Conservation (phyloP, 2,797 vertebrate genomes). For the Phoeniculus purpureus region DNA sequence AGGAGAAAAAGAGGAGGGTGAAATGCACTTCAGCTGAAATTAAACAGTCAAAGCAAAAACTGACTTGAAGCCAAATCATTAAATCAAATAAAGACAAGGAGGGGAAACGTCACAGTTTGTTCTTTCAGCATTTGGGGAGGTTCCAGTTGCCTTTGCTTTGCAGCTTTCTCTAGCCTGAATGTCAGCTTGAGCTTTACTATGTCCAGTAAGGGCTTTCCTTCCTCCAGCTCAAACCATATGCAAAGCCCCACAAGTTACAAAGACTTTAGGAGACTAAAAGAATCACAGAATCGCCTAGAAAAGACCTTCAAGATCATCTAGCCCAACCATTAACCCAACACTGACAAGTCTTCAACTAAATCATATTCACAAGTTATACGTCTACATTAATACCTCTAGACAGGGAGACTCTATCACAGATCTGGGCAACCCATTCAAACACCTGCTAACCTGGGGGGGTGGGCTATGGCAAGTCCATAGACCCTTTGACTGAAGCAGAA, state of each 20-base stretch:
- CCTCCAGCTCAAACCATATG: not conserved
- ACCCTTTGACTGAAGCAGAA: no score
- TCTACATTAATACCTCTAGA: no score
- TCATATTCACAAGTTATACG: no score
- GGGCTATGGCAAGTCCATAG: no score
- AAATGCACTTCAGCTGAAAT: not conserved
- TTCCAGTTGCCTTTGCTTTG: constrained; percentile 21
- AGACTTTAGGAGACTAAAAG: not conserved
- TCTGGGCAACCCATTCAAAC: no score
- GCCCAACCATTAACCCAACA: no score
- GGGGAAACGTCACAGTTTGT: constrained; percentile 5
- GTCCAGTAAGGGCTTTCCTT: constrained; percentile 6
- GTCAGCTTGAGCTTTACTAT: not conserved
- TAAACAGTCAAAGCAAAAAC: not conserved
- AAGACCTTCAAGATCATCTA: no score
- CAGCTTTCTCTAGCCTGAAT: constrained; percentile 2
- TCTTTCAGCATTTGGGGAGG: constrained; percentile 7
- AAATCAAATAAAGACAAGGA: constrained; percentile 43
- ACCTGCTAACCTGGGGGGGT: no score
- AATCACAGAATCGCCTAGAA: no score
- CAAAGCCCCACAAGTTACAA: not conserved
- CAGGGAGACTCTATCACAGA: no score
- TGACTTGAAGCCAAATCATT: constrained; percentile 49
- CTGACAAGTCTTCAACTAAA: no score
- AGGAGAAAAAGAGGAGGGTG: not conserved